Conservation (phyloP, 2,888 invertebrate species). For the Cerastis leucographa region DNA sequence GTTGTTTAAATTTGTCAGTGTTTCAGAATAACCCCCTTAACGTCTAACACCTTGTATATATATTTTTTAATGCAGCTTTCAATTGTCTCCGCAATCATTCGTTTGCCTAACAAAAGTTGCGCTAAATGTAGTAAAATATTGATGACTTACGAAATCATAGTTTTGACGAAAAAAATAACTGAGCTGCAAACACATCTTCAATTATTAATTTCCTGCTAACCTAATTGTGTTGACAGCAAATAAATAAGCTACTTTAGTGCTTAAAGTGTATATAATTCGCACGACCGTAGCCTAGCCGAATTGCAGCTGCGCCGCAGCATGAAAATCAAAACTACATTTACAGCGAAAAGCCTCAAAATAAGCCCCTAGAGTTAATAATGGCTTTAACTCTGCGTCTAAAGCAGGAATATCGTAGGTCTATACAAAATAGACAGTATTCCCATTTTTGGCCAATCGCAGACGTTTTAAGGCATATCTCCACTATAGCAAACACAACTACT, state of each 20-base stretch:
- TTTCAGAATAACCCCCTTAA: no score
- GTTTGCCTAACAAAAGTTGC: no score
- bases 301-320: not conserved
- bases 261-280: not conserved
- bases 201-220: not conserved
- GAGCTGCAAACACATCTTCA: not conserved
- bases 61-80: no score
- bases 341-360: not conserved
- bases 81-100: no score
- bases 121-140: no score
- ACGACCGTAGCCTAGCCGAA: not conserved
- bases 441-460: not conserved
- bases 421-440: not conserved
- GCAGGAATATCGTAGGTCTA: not conserved
- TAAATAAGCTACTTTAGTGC: not conserved
- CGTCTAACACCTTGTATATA: no score
- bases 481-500: not conserved
- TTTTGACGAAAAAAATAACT: not conserved
- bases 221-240: no score
- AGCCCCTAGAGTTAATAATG: not conserved
- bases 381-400: not conserved
- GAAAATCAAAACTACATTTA: slow-evolving; percentile 11
- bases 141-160: not conserved
- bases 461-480: not conserved
- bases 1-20: no score